phyloP scores from a whole-genome alignment of 1,140 invertebrate species.

The Choristoneura fumiferana region DNA sequence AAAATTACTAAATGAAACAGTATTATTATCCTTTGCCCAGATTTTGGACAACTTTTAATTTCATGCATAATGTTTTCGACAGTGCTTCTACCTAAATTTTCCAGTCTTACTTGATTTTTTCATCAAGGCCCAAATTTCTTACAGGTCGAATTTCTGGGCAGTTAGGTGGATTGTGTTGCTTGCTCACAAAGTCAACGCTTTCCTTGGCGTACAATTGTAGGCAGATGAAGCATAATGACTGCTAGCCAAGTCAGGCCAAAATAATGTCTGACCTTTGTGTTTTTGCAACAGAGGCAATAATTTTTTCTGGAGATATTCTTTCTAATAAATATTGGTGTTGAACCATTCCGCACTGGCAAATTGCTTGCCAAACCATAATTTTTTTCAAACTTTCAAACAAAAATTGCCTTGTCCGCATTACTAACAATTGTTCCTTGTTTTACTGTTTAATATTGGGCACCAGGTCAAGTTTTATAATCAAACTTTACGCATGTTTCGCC shows the following conservation, averaged over 20 bases:
- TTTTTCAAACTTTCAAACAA: too few species aligned
- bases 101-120: too few species aligned
- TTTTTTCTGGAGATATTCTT: background rate
- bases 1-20: too few species aligned
- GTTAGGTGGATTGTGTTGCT: background rate
- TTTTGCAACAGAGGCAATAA: background rate
- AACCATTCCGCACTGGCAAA: too few species aligned
- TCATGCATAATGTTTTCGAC: too few species aligned
- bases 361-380: too few species aligned
- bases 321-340: background rate
- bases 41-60: background rate
- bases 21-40: background rate
- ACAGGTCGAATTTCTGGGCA: background rate
- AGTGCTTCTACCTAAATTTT: too few species aligned
- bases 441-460: too few species aligned
- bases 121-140: background rate
- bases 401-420: too few species aligned
- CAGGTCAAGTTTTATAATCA: too few species aligned
- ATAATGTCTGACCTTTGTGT: background rate
- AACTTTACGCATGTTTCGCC: too few species aligned
- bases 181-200: background rate
- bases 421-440: too few species aligned
- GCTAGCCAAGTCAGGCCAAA: slow-evolving; percentile 1
- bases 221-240: background rate
- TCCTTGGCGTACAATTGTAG: background rate